phyloP scores from a whole-genome alignment of 1,140 invertebrate species.

The Drosophila bipectinata region DNA sequence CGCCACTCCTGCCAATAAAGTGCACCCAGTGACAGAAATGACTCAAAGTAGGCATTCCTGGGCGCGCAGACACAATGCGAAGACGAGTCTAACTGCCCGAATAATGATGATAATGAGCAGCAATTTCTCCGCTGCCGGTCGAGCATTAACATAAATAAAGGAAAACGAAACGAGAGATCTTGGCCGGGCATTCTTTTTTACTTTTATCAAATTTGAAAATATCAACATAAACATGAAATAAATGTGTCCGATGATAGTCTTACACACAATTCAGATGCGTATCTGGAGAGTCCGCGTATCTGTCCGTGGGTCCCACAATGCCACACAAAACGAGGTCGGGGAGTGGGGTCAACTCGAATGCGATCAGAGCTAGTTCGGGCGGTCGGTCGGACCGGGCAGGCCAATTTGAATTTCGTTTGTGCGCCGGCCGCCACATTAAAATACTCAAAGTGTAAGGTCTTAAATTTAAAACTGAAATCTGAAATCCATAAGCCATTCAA shows the following conservation, averaged over 20 bases:
- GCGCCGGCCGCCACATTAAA: slow-evolving; percentile 70
- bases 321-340: slow-evolving; percentile 67
- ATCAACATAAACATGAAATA: slow-evolving; percentile 83
- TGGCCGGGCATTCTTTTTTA: slow-evolving; percentile 26
- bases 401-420: slow-evolving; percentile 73
- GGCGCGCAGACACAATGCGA: slow-evolving; percentile 7
- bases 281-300: slow-evolving; percentile 48
- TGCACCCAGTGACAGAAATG: slow-evolving; percentile 52
- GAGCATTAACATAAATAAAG: slow-evolving; percentile 70
- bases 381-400: slow-evolving; percentile 17
- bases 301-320: slow-evolving; percentile 25
- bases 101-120: slow-evolving; percentile 67
- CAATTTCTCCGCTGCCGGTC: slow-evolving; percentile 28
- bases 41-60: slow-evolving; percentile 44
- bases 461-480: slow-evolving; percentile 78
- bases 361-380: slow-evolving; percentile 26
- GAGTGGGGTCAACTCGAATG: slow-evolving; percentile 56
- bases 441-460: slow-evolving; percentile 83
- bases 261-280: slow-evolving; percentile 77
- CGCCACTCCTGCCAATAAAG: slow-evolving; percentile 54
- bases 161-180: slow-evolving; percentile 51
- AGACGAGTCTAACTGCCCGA: slow-evolving; percentile 50
- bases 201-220: slow-evolving; percentile 78
- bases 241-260: slow-evolving; percentile 82
- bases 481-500: slow-evolving; percentile 81